Evolutionary conservation across 2,797 vertebrate species (phyloP).

Genomic region (Phaenicophaeus curvirostris): DNA sequence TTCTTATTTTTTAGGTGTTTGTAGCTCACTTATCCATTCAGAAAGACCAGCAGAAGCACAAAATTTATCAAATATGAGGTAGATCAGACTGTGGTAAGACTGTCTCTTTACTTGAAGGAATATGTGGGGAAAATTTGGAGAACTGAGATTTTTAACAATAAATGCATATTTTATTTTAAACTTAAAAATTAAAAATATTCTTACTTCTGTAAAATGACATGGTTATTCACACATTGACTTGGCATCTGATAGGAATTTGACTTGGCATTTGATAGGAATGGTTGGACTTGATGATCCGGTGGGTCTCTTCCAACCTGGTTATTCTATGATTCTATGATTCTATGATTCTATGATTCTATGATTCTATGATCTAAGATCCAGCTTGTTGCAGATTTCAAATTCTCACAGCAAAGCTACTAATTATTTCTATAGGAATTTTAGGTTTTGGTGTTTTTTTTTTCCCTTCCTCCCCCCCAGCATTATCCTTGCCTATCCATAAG

Average conservation of each 20-base stretch:
- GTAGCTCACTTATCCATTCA: fast-evolving
- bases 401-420: background rate
- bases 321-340: too few relatives aligned
- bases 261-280: too few relatives aligned
- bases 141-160: background rate
- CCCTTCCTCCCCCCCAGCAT: background rate
- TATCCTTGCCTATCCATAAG: background rate
- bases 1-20: background rate
- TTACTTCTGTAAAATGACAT: background rate
- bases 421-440: background rate
- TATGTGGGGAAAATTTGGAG: background rate
- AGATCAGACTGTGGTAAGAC: background rate
- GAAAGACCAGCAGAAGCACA: background rate
- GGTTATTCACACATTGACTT: background rate
- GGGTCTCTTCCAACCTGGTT: too few relatives aligned
- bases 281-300: too few relatives aligned
- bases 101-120: background rate
- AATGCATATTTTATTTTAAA: background rate
- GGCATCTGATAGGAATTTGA: too few relatives aligned
- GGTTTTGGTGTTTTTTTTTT: background rate
- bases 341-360: too few relatives aligned
- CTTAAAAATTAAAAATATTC: background rate
- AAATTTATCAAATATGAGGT: background rate
- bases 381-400: background rate
- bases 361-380: background rate